Evolutionary conservation across 2,113 vertebrate species (phyloP).

Genomic region (Amphiprion ocellaris): DNA sequence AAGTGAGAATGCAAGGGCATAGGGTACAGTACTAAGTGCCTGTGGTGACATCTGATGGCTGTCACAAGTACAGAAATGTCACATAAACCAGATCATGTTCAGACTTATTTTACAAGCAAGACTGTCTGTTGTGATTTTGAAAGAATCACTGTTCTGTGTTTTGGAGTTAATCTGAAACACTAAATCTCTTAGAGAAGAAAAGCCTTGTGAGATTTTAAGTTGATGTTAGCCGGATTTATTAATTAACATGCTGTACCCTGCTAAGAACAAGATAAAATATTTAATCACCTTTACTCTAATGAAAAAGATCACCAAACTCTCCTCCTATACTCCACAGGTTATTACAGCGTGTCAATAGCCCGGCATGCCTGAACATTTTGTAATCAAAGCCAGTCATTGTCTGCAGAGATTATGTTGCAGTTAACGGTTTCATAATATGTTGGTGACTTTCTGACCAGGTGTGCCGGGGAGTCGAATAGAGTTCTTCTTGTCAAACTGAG

Average conservation of each 20-base stretch:
- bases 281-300: background rate
- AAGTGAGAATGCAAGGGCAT: no score
- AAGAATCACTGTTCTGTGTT: no score
- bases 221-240: background rate
- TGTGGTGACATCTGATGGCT: no score
- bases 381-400: slow-evolving; percentile 22
- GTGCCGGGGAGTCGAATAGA: slow-evolving; percentile 40
- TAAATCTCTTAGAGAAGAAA: no score
- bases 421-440: slow-evolving; percentile 9
- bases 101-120: background rate
- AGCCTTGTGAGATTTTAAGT: background rate
- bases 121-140: no score
- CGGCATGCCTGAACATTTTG: background rate
- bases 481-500: slow-evolving; percentile 77
- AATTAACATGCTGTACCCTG: background rate
- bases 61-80: background rate
- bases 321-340: background rate
- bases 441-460: slow-evolving; percentile 66
- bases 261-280: background rate
- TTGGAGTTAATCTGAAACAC: background rate
- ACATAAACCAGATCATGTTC: no score
- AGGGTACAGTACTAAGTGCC: no score
- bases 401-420: slow-evolving; percentile 2
- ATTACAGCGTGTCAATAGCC: background rate
- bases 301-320: background rate